Percentiles rank a stretch among this genome's conserved stretches.
Evolutionary conservation across 2,113 vertebrate genomes (phyloP).

Genomic region (Ardeotis arabs): DNA sequence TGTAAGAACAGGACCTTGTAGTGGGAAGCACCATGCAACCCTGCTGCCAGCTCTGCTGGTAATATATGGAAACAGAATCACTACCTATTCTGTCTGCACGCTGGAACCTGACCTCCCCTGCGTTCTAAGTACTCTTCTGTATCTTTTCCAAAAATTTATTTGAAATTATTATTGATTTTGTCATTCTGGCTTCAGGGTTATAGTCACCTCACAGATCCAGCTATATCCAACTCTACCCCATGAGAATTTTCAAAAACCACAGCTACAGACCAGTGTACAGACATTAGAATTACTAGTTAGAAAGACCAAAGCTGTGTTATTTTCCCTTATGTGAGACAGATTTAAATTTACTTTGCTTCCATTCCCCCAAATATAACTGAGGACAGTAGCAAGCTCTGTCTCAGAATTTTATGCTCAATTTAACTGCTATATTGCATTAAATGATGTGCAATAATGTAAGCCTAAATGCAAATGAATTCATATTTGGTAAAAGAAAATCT

Average conservation of each 20-base stretch:
- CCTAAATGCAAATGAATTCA: constrained; percentile 32
- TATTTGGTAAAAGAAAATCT: neutral
- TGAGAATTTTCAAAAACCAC: neutral
- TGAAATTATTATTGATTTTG: constrained; percentile 66
- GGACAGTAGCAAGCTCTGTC: neutral
- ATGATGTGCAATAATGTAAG: constrained; percentile 53
- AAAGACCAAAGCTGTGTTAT: neutral
- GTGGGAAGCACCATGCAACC: neutral
- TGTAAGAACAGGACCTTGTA: neutral
- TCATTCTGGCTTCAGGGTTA: constrained; percentile 32
- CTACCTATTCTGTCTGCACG: neutral
- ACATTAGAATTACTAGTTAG: neutral
- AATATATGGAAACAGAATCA: neutral
- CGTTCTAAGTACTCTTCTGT: neutral
- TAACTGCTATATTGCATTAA: constrained; percentile 52
- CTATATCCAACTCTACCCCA: neutral
- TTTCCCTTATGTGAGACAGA: neutral
- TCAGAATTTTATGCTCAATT: constrained; percentile 56
- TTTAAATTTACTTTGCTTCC: constrained; percentile 30
- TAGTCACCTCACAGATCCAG: neutral
- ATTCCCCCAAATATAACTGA: neutral
- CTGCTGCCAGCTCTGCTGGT: constrained; percentile 44
- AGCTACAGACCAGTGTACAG: neutral
- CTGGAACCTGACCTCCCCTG: neutral
- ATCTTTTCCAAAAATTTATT: constrained; percentile 21